Conservation (phyloP, 2,797 vertebrate genomes). For the Sebastes minor region DNA sequence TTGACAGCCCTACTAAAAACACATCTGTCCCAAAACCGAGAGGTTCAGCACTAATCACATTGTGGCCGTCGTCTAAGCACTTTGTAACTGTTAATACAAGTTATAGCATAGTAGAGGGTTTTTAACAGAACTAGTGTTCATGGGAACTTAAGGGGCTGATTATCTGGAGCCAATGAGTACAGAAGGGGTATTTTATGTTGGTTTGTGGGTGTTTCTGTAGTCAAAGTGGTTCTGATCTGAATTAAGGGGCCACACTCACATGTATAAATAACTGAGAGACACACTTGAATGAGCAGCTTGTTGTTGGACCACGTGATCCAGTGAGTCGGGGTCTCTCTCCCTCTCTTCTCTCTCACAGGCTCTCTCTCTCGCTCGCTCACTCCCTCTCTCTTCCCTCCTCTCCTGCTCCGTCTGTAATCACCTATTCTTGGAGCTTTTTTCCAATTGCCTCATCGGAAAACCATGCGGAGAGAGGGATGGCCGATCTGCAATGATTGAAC, state of each 20-base stretch:
- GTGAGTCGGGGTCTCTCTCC: constrained; percentile 59
- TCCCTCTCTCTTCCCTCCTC: constrained; percentile 40
- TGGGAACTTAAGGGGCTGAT: background rate
- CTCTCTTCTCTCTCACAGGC: background rate
- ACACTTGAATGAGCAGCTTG: constrained; percentile 14
- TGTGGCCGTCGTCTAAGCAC: background rate
- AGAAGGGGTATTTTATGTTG: background rate
- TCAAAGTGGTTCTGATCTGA: constrained; percentile 44
- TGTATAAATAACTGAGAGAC: constrained; percentile 58
- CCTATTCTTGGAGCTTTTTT: constrained; percentile 86
- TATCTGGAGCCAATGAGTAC: background rate
- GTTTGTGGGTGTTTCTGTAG: constrained; percentile 28
- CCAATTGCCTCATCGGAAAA: constrained; percentile 86
- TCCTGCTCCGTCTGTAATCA: constrained; percentile 79
- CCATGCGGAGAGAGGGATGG: constrained; percentile 74
- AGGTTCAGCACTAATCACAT: background rate
- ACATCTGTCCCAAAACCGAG: background rate
- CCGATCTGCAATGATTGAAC: constrained; percentile 74
- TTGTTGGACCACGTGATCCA: constrained; percentile 58
- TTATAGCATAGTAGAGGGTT: background rate
- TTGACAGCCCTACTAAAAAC: background rate
- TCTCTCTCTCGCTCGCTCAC: constrained; percentile 13
- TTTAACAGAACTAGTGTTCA: background rate
- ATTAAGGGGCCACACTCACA: constrained; percentile 34
- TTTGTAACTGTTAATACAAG: background rate